These are phyloP conservation scores for Anolis carolinensis DNA, from an alignment of 2,113 vertebrate species.

Conservation along the genomic window DNA sequence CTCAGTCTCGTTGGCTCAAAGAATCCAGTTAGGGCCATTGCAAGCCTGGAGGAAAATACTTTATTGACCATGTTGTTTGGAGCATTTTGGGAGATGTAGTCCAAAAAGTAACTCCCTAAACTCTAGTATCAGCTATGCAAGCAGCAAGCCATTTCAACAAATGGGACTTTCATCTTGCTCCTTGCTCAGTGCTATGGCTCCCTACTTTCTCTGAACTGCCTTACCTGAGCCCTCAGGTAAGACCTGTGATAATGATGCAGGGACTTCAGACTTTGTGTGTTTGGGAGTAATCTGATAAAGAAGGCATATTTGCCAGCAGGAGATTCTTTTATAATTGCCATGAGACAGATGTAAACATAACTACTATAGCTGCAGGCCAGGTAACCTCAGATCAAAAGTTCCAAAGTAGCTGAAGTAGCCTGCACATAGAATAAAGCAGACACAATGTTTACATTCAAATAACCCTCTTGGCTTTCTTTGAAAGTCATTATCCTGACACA, in stretches of 20 bases:
- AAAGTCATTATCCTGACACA: not conserved
- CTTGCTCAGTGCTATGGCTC: no score
- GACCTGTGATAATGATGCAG: not conserved
- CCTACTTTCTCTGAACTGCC: not conserved
- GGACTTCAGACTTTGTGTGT: not conserved
- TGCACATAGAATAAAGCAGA: not conserved
- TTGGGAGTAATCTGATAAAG: not conserved
- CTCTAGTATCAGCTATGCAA: no score
- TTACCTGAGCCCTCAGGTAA: not conserved
- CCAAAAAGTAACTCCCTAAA: no score
- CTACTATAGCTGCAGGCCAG: not conserved
- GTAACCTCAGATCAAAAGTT: not conserved
- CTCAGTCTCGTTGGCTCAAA: no score
- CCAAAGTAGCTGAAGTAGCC: not conserved
- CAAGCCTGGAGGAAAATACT: no score
- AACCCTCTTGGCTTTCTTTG: not conserved
- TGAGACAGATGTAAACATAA: constrained; percentile 18
- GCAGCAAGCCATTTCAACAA: not conserved
- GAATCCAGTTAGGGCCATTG: no score
- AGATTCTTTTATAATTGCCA: not conserved
- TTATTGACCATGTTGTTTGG: no score
- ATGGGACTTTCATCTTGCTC: not conserved
- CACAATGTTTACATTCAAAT: not conserved
- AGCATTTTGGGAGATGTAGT: no score
- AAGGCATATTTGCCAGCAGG: not conserved